Evolutionary conservation across 2,797 vertebrate genomes (phyloP).

Genomic region (Xenopus petersii): DNA sequence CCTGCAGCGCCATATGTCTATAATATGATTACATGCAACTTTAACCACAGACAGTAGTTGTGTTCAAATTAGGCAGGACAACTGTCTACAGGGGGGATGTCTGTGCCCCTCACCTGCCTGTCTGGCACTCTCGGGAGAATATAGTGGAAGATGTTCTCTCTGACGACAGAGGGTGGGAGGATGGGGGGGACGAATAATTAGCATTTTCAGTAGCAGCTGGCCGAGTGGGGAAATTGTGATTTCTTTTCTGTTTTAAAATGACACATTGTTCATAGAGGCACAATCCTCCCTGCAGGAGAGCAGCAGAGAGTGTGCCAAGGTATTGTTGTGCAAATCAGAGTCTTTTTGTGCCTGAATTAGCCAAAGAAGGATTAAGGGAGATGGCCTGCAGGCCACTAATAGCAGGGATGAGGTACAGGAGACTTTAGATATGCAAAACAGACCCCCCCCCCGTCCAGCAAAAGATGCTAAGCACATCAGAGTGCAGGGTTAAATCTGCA

Average conservation of each 20-base stretch:
- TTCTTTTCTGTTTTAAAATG: constrained; percentile 47
- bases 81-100: constrained; percentile 15
- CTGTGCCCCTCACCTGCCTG: constrained; percentile 40
- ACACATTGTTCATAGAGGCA: constrained; percentile 45
- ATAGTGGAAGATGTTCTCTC: constrained; percentile 23
- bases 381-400: constrained; percentile 41
- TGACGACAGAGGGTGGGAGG: constrained; percentile 1
- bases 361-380: constrained; percentile 48
- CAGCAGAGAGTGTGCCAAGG: constrained; percentile 48
- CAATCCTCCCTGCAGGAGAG: constrained; percentile 44
- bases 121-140: constrained; percentile 20
- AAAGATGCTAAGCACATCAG: constrained; percentile 28
- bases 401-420: constrained; percentile 39
- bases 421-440: constrained; percentile 47
- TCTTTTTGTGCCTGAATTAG: constrained; percentile 49
- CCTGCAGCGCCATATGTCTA: constrained; percentile 8
- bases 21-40: constrained; percentile 31
- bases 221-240: constrained; percentile 44
- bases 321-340: constrained; percentile 47
- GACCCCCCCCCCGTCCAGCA: neutral
- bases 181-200: constrained; percentile 28
- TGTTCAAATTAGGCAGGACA: constrained; percentile 2
- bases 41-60: constrained; percentile 21
- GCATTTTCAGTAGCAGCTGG: constrained; percentile 50
- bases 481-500: constrained; percentile 8